These are phyloP conservation scores for Chironomus striatipennis DNA, from an alignment of 1,140 invertebrate genomes.

Conservation along the genomic window DNA sequence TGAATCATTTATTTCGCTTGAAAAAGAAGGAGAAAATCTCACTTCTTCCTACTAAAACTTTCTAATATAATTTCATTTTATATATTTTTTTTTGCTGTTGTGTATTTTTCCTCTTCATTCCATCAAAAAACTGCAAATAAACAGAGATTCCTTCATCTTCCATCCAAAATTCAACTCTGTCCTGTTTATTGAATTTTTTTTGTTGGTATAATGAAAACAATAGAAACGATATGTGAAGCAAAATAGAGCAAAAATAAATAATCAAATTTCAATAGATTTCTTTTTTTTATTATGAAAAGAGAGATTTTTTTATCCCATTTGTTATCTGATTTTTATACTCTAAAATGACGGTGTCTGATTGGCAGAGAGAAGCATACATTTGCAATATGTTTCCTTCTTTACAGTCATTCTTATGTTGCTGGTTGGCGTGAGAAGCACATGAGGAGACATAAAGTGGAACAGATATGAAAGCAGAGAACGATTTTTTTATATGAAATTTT, in stretches of 20 bases:
- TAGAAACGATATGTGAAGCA: background rate
- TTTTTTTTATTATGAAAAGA: background rate
- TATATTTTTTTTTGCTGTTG: background rate
- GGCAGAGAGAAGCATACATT: constrained; percentile 1
- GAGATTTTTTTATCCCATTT: constrained; percentile 5
- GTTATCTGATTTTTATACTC: constrained; percentile 18
- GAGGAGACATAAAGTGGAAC: background rate
- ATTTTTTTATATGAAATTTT: no score
- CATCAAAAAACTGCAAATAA: background rate
- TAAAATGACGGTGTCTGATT: constrained; percentile 10
- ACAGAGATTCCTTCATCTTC: background rate
- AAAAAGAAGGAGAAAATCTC: background rate
- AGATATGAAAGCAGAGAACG: no score
- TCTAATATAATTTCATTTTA: background rate
- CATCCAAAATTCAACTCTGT: background rate
- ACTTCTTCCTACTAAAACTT: background rate
- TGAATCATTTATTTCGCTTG: constrained; percentile 20
- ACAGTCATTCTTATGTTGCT: background rate
- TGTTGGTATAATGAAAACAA: background rate
- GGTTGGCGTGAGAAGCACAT: background rate
- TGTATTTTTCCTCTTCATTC: background rate
- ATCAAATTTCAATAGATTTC: constrained; percentile 21
- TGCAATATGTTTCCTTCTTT: constrained; percentile 20
- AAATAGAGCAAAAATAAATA: constrained; percentile 23
- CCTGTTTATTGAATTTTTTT: background rate